phyloP scores from a whole-genome alignment of 2,797 vertebrate species.

The Columba guinea region DNA sequence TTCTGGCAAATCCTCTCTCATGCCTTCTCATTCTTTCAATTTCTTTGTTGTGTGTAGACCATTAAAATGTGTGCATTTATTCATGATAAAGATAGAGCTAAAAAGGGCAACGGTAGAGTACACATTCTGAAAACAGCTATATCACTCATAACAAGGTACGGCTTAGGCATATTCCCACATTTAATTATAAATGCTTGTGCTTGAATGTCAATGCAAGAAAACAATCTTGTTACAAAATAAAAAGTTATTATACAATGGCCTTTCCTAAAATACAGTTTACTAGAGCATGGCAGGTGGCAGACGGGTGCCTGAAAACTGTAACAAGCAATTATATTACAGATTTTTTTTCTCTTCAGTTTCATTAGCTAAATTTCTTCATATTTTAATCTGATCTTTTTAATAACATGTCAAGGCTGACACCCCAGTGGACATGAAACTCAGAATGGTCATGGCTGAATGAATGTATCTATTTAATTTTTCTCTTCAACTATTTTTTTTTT shows the following conservation, averaged over 20 bases:
- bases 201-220: conserved; percentile 58
- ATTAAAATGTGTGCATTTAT: background rate
- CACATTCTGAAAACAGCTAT: conserved; percentile 55
- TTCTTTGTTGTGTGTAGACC: background rate
- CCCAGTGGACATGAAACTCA: conserved; percentile 59
- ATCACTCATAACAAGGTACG: conserved; percentile 37
- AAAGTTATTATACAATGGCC: conserved; percentile 63
- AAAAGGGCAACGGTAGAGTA: conserved; percentile 35
- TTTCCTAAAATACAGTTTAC: conserved; percentile 74
- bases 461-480: conserved; percentile 76
- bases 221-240: conserved; percentile 69
- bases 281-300: conserved; percentile 72
- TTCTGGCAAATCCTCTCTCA: background rate
- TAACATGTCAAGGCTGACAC: conserved; percentile 69
- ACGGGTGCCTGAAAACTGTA: conserved; percentile 68
- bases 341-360: conserved; percentile 65
- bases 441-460: conserved; percentile 63
- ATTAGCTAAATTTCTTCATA: conserved; percentile 72
- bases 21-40: background rate
- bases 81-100: background rate
- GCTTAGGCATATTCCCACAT: conserved; percentile 38
- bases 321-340: conserved; percentile 73
- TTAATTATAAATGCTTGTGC: conserved; percentile 66
- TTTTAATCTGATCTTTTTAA: conserved; percentile 75
- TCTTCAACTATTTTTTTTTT: conserved; percentile 63